Evolutionary conservation across 2,113 vertebrate genomes (phyloP).

Genomic region (Lutjanus erythropterus): DNA sequence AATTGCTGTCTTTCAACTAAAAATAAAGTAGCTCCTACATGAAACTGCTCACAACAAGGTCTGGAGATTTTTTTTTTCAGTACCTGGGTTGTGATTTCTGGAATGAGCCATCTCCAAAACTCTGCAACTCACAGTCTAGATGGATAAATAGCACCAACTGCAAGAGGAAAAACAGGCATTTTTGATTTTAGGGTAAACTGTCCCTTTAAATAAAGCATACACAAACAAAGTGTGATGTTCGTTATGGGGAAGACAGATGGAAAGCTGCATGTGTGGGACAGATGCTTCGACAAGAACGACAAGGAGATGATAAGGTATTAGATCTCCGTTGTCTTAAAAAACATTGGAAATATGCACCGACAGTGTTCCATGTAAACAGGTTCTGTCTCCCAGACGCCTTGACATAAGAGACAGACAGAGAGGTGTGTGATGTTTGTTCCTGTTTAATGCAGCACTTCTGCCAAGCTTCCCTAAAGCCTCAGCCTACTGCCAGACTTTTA

Average conservation of each 20-base stretch:
- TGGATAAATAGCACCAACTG: too few species aligned
- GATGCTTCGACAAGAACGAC: slow-evolving; percentile 37
- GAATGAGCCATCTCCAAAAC: too few species aligned
- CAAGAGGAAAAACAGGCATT: too few species aligned
- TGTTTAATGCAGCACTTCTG: slow-evolving; percentile 76
- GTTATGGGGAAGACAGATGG: slow-evolving; percentile 6
- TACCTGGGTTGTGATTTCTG: too few species aligned
- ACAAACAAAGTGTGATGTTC: slow-evolving; percentile 3
- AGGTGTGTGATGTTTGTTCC: slow-evolving; percentile 76
- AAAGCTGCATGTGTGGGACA: slow-evolving; percentile 25
- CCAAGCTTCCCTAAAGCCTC: slow-evolving; percentile 81
- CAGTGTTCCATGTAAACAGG: slow-evolving; percentile 68
- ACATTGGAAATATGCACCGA: slow-evolving; percentile 53
- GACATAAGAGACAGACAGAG: slow-evolving; percentile 70
- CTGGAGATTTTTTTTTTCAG: too few species aligned
- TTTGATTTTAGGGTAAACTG: too few species aligned
- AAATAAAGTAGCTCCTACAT: too few species aligned
- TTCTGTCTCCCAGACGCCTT: slow-evolving; percentile 58
- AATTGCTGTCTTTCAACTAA: too few species aligned
- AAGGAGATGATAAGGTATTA: slow-evolving; percentile 44
- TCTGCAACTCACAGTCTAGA: too few species aligned
- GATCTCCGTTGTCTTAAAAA: slow-evolving; percentile 50
- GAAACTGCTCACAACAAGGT: too few species aligned
- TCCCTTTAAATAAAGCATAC: too few species aligned
- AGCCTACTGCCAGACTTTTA: slow-evolving; percentile 81